phyloP scores from a whole-genome alignment of 1,140 invertebrate species.

The Fopius arisanus region DNA sequence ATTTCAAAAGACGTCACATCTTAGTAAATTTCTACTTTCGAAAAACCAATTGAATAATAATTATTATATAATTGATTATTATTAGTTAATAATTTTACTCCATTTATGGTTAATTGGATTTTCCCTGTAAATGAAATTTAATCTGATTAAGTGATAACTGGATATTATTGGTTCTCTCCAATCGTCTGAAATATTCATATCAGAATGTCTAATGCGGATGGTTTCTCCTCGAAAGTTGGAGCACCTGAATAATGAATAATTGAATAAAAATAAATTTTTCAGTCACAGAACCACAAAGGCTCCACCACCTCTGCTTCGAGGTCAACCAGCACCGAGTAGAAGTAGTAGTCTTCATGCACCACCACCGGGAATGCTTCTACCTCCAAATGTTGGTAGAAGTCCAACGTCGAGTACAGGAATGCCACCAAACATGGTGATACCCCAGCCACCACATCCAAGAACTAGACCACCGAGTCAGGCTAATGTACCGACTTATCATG shows the following conservation, averaged over 20 bases:
- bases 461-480: conserved; percentile 51
- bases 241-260: conserved; percentile 16
- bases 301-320: conserved; percentile 57
- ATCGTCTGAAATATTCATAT: too few relatives aligned
- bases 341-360: conserved; percentile 66
- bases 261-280: too few relatives aligned
- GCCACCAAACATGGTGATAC: conserved; percentile 69
- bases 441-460: conserved; percentile 67
- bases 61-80: too few relatives aligned
- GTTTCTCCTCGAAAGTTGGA: neutral
- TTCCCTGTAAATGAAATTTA: too few relatives aligned
- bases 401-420: conserved; percentile 65
- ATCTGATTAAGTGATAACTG: too few relatives aligned
- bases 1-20: too few relatives aligned
- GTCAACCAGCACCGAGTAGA: conserved; percentile 57
- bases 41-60: too few relatives aligned
- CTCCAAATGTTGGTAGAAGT: conserved; percentile 65
- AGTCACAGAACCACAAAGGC: conserved; percentile 60
- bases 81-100: too few relatives aligned
- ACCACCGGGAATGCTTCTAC: conserved; percentile 65
- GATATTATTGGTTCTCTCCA: too few relatives aligned
- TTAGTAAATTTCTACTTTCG: too few relatives aligned
- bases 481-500: conserved; percentile 60
- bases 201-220: too few relatives aligned
- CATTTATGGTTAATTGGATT: too few relatives aligned